Conservation (phyloP, 1,140 invertebrate genomes). For the Plodia interpunctella region DNA sequence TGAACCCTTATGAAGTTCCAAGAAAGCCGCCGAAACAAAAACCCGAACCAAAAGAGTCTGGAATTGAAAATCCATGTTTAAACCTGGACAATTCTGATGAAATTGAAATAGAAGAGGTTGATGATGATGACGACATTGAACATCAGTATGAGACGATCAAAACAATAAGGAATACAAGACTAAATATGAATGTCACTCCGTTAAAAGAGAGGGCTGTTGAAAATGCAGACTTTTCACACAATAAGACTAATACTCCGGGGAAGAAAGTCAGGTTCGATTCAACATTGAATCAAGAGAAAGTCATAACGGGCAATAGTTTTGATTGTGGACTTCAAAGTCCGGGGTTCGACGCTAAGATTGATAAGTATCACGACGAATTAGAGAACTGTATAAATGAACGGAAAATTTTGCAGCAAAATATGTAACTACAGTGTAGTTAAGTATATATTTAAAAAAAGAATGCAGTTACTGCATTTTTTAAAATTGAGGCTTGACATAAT, state of each 20-base stretch:
- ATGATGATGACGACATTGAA: conserved; percentile 49
- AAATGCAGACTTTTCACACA: conserved; percentile 44
- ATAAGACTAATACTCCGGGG: conserved; percentile 49
- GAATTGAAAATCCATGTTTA: conserved; percentile 68
- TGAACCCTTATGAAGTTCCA: conserved; percentile 72
- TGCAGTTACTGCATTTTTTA: no score
- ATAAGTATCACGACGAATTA: conserved; percentile 73
- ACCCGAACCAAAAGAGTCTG: conserved; percentile 41
- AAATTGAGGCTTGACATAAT: no score
- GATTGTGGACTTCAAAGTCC: conserved; percentile 62
- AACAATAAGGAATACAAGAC: conserved; percentile 57
- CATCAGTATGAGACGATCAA: conserved; percentile 67
- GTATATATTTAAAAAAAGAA: no score
- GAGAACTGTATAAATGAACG: conserved; percentile 76
- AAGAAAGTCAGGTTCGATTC: conserved; percentile 75
- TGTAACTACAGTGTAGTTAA: conserved; percentile 43
- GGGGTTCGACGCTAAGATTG: conserved; percentile 65
- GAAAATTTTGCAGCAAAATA: conserved; percentile 71
- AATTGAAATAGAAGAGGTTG: conserved; percentile 65
- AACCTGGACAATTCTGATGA: conserved; percentile 72
- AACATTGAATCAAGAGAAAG: conserved; percentile 68
- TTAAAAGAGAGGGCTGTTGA: conserved; percentile 51
- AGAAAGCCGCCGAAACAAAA: conserved; percentile 56
- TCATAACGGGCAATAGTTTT: conserved; percentile 74
- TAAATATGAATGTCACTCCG: conserved; percentile 67